These are phyloP conservation scores for Phaetusa simplex DNA, from an alignment of 2,113 vertebrate species.

Conservation along the genomic window DNA sequence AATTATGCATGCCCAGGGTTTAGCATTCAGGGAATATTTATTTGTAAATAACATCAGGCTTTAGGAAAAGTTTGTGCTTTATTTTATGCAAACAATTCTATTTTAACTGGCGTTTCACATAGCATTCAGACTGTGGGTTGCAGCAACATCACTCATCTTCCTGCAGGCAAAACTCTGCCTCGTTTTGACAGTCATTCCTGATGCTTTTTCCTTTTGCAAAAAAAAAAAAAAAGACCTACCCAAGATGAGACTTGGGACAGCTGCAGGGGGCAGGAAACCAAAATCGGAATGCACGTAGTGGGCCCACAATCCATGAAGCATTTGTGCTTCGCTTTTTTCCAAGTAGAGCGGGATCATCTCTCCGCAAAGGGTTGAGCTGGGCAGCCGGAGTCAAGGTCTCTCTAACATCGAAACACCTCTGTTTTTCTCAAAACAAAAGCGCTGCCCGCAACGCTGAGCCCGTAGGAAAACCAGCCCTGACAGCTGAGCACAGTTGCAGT, in stretches of 20 bases:
- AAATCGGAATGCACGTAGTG: background rate
- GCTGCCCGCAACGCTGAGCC: background rate
- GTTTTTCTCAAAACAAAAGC: background rate
- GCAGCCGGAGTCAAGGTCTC: background rate
- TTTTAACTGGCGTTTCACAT: slow-evolving; percentile 32
- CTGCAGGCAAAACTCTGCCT: slow-evolving; percentile 47
- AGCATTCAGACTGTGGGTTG: background rate
- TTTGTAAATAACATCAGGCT: slow-evolving; percentile 2
- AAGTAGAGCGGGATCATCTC: background rate
- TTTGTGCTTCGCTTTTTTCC: background rate
- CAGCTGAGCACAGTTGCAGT: background rate
- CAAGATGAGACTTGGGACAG: background rate
- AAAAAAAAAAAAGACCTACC: background rate
- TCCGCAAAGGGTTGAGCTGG: background rate
- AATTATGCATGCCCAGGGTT: background rate
- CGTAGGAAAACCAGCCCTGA: background rate
- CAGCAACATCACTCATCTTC: slow-evolving; percentile 37
- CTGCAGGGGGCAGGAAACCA: background rate
- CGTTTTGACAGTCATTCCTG: slow-evolving; percentile 41
- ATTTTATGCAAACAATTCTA: slow-evolving; percentile 31
- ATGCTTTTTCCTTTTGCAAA: background rate
- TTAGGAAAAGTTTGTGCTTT: slow-evolving; percentile 1
- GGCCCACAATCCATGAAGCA: background rate
- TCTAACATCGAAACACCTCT: background rate
- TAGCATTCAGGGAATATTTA: background rate